phyloP scores from a whole-genome alignment of 2,888 invertebrate genomes.

The Diplolepis rosae region DNA sequence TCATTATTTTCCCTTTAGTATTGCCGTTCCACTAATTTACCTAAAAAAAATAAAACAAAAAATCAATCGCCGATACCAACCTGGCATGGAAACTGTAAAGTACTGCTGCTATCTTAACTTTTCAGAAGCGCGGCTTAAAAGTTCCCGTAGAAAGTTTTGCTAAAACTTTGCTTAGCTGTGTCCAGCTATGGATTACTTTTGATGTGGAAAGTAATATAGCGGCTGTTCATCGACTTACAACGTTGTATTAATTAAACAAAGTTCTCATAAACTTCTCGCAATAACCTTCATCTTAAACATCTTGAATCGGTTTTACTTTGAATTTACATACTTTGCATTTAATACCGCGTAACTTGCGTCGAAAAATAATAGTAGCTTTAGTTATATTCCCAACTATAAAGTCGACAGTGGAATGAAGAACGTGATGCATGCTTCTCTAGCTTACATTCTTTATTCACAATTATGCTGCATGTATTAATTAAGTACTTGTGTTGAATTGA shows the following conservation, averaged over 20 bases:
- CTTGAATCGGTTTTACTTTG: slow-evolving; percentile 2
- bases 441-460: slow-evolving; percentile 42
- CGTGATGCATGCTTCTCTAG: slow-evolving; percentile 48
- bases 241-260: slow-evolving; percentile 11
- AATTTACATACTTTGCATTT: slow-evolving; percentile 22
- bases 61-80: neutral
- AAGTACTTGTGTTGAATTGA: slow-evolving; percentile 31
- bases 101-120: neutral
- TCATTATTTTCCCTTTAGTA: neutral
- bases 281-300: slow-evolving; percentile 25
- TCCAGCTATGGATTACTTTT: no score
- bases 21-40: neutral
- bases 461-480: slow-evolving; percentile 48
- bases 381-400: slow-evolving; percentile 9
- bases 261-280: slow-evolving; percentile 16
- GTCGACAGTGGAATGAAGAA: slow-evolving; percentile 26
- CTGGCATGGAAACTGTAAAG: slow-evolving; percentile 10
- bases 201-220: neutral
- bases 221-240: neutral
- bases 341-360: slow-evolving; percentile 15
- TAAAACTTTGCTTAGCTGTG: neutral
- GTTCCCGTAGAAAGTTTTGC: neutral
- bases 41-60: neutral
- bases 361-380: slow-evolving; percentile 18
- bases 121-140: neutral